Base-by-base conservation (phyloP, 2,113 vertebrate genomes). In the Rhinogobius similis region DNA sequence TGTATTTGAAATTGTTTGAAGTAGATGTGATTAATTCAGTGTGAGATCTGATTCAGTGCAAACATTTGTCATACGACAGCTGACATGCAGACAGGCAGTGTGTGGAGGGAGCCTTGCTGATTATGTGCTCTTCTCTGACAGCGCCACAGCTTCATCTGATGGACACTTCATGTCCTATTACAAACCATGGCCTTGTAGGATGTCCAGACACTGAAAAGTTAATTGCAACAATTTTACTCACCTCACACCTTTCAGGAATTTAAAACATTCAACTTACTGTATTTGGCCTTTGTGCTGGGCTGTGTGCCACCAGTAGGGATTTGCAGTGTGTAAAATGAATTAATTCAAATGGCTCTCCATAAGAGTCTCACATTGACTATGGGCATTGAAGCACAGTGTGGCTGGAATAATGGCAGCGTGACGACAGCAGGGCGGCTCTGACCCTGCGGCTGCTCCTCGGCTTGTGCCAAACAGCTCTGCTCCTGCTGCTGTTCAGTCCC, bases 11-110 rank as follows among this genome's bases (percentile, higher is more conserved):
- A n/a, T n/a, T n/a, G n/a, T 74, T 77, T 78, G 72, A 77, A 86
- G 78, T 65, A 75, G 75, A 73, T 76, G 78, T 87, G 80, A 89
- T 87, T 83, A 73, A 85, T 83, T 86, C 78, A 85, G 32, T 36
- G 32, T 36, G 83, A 74, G 79, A 83, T 82, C 75, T 82, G 72
- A 84, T 80, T 72, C 82, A 72, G 65, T 76, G 76, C 82, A 86
- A 82, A 79, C 79, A 86, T 85, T 79, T 82, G 46, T 50, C 18
- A 1, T 9, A 2, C 48, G 10, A n/a, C n/a, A 23, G 78, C 77
- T 85, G 87, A 84, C 78, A 78, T 68, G 65, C 72, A 62, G 87
- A 86, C 61, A 72, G 87, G 84, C 61, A 72, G 32, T 7, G 32
- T 36, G 32, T 36, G 32, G 81, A 75, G 67, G 73, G 11, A 27